phyloP scores from a whole-genome alignment of 23 tunicate species.

The Trididemnum nubilum region DNA sequence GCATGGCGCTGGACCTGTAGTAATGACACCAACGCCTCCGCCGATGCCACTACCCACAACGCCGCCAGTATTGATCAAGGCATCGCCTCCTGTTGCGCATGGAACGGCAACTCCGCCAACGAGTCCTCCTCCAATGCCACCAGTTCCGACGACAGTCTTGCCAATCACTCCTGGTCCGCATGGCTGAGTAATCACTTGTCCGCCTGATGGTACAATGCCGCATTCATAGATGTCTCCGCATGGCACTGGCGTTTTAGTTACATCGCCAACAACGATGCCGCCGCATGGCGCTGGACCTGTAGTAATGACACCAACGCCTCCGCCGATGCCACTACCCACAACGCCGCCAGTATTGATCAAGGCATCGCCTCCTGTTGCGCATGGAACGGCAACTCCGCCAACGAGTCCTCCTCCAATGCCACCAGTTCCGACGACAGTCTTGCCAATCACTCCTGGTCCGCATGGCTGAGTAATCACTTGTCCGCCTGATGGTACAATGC shows the following conservation, averaged over 20 bases:
- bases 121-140: slow-evolving; percentile 1
- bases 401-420: background rate
- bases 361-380: slow-evolving; percentile 5
- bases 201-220: background rate
- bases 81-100: slow-evolving; percentile 9
- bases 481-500: background rate
- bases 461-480: background rate
- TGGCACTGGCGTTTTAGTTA: background rate
- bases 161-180: slow-evolving; percentile 4
- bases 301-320: background rate
- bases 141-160: background rate
- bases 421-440: background rate
- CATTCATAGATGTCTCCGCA: slow-evolving; percentile 1
- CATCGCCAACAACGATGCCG: background rate
- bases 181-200: background rate
- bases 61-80: background rate
- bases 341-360: background rate
- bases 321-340: background rate
- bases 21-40: background rate
- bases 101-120: slow-evolving; percentile 13
- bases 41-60: slow-evolving; percentile 7
- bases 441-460: slow-evolving; percentile 9
- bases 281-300: background rate
- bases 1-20: background rate
- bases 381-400: slow-evolving; percentile 12